phyloP scores from a whole-genome alignment of 2,113 vertebrate species.

The Istiophorus platypterus region DNA sequence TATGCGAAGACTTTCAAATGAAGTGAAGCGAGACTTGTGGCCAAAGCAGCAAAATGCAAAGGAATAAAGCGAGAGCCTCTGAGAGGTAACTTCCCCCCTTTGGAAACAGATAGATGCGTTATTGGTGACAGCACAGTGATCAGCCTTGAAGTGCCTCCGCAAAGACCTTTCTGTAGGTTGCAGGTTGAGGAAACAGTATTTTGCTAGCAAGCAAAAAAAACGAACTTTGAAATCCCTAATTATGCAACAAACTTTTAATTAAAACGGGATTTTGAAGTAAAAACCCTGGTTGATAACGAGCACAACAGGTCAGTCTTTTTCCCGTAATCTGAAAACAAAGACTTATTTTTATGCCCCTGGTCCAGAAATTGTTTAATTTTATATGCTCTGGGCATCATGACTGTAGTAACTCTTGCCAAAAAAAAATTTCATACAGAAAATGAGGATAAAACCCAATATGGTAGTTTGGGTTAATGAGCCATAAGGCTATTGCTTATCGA shows the following conservation, averaged over 20 bases:
- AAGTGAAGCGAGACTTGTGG: neutral
- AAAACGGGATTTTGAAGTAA: neutral
- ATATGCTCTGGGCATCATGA: neutral
- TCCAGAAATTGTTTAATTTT: neutral
- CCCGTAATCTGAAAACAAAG: neutral
- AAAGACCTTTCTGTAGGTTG: neutral
- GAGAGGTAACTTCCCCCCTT: neutral
- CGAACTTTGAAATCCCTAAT: neutral
- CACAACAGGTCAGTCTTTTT: neutral
- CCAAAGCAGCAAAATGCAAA: conserved; percentile 8
- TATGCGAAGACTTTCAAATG: neutral
- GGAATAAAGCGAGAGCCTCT: neutral
- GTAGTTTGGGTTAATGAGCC: neutral
- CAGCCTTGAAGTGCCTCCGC: neutral
- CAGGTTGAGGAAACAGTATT: neutral
- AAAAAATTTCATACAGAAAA: neutral
- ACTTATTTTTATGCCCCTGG: too few relatives aligned
- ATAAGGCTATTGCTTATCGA: neutral
- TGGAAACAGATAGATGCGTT: neutral
- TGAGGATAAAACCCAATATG: neutral
- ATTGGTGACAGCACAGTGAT: conserved; percentile 9
- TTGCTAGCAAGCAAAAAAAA: neutral
- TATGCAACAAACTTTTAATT: neutral
- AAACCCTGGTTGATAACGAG: neutral
- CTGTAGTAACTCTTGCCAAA: neutral